Percentiles rank a stretch among this genome's conserved stretches.
Conservation (phyloP, 1,140 invertebrate genomes). For the Spodoptera litura region DNA sequence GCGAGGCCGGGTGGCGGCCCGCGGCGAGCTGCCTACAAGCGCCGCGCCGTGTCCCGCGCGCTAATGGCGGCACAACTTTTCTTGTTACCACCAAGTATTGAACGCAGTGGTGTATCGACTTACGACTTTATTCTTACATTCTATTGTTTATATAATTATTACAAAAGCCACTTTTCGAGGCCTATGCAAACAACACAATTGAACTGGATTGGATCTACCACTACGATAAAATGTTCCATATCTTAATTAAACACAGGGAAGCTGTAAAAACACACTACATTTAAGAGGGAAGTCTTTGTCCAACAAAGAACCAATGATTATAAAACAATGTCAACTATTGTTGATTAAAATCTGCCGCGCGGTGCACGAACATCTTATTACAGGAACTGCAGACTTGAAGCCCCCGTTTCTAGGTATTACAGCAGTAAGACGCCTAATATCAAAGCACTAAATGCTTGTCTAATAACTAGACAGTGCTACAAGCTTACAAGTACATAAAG, state of each 20-base stretch:
- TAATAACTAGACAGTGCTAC: neutral
- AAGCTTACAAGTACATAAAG: slow-evolving; percentile 2
- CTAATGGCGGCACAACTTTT: slow-evolving; percentile 1
- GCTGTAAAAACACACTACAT: too few relatives aligned
- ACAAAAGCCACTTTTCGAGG: neutral
- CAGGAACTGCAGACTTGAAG: neutral
- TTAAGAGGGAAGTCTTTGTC: too few relatives aligned
- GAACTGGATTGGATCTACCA: too few relatives aligned
- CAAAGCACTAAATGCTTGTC: neutral
- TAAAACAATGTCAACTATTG: too few relatives aligned
- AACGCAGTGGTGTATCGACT: neutral
- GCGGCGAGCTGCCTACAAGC: slow-evolving; percentile 18
- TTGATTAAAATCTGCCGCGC: too few relatives aligned
- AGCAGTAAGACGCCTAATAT: neutral
- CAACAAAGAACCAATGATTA: too few relatives aligned
- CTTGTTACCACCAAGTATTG: neutral
- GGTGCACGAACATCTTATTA: too few relatives aligned
- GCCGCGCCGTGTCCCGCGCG: neutral
- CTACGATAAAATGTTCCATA: too few relatives aligned
- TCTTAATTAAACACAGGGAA: too few relatives aligned
- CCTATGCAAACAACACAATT: too few relatives aligned
- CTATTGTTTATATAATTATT: neutral
- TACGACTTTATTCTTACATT: neutral
- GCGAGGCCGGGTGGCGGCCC: neutral
- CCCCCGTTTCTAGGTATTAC: neutral